Evolutionary conservation across 53 echinoderm and acorn worm species (phyloP), one percentile per base, ranked within the genome.

Genomic region (Apostichopus leukothele): DNA sequence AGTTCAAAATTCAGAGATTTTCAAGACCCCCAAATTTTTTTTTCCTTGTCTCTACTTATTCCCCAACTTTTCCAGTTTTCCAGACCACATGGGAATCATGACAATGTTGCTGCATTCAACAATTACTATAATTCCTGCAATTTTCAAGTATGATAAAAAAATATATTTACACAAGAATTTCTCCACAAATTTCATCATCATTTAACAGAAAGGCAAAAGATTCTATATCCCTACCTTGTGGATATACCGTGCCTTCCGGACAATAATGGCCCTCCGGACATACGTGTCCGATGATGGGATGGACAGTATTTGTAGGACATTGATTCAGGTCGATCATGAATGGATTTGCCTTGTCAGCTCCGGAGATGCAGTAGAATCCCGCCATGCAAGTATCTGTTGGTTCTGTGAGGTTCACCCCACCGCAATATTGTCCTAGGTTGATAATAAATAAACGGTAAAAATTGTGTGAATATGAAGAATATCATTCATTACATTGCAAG

Each of bases 251-350:
- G 9, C 95, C 95, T 19, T 75, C 83, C 1, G 21, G 75, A 67
- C 99, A 98, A 86, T 88, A 98, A 81, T 98, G 96, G 4, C 99
- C 99, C 86, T 86, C 86, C 0, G 99, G 99, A 74, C 99, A 98
- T 10, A 94, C 79, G 63, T 98, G 90, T 9, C 99, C 99, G 50
- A 98, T 94, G 75, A 98, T 93, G 8, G 99, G 95, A 88, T 98
- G 99, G 51, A 96, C 93, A 20, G 99, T 95, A n/a, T 93, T 91
- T 5, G 91, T 91, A 19, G 99, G 99, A 74, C 99, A 98, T 91
- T 98, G 99, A 66, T 94, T 86, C 5, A 91, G 93, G 50, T 90
- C 91, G 3, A 98, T 50, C 93, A 96, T 93, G 11, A 93, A 73
- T 6, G 99, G 99, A 63, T 98, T 88, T 1, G 90, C 83, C 20